phyloP scores from a whole-genome alignment of 1,140 invertebrate genomes.

The Hyles vespertilio region DNA sequence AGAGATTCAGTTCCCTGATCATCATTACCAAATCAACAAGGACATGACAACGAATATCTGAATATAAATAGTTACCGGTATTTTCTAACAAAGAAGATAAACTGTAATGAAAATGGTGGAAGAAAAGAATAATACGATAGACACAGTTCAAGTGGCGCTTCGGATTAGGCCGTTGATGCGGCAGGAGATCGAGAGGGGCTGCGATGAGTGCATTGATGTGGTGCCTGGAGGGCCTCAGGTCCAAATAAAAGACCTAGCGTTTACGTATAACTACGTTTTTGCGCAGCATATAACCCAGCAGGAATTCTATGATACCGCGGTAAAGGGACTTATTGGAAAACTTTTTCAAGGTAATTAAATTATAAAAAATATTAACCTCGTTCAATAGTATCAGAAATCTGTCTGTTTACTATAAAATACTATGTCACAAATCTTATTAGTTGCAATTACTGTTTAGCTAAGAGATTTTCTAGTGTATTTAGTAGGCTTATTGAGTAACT shows the following conservation, averaged over 20 bases:
- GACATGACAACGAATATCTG: too few relatives aligned
- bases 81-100: slow-evolving; percentile 4
- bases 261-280: slow-evolving; percentile 94
- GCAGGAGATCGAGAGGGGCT: slow-evolving; percentile 82
- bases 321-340: slow-evolving; percentile 84
- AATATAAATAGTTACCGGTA: too few relatives aligned
- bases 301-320: slow-evolving; percentile 85
- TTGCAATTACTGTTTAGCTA: too few relatives aligned
- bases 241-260: slow-evolving; percentile 84
- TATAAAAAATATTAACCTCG: too few relatives aligned
- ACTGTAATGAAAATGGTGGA: slow-evolving; percentile 41
- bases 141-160: slow-evolving; percentile 84
- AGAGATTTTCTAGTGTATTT: too few relatives aligned
- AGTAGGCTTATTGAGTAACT: too few relatives aligned
- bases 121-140: slow-evolving; percentile 52
- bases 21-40: too few relatives aligned
- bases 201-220: slow-evolving; percentile 80
- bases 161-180: slow-evolving; percentile 86
- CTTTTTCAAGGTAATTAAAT: slow-evolving; percentile 84
- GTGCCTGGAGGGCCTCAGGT: slow-evolving; percentile 81
- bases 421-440: too few relatives aligned
- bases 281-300: slow-evolving; percentile 81
- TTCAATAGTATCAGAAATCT: too few relatives aligned
- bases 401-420: too few relatives aligned
- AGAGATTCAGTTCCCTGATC: too few relatives aligned